Conservation (phyloP, 2,113 vertebrate species). For the Notarius lentiginosus region DNA sequence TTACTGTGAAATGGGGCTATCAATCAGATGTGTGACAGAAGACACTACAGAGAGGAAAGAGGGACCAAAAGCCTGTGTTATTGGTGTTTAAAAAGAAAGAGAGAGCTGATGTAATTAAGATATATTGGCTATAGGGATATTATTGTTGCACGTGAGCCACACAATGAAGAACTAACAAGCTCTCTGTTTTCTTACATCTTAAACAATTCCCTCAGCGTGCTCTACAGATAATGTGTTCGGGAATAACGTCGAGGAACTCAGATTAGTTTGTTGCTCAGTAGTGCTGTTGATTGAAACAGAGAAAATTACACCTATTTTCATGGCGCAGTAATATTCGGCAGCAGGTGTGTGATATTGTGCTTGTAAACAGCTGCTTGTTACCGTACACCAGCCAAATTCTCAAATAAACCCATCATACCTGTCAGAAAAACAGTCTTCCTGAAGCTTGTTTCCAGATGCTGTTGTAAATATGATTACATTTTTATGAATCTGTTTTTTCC, state of each 20-base stretch:
- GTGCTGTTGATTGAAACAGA: neutral
- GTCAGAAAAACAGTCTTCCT: neutral
- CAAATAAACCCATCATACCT: neutral
- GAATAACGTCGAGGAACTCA: neutral
- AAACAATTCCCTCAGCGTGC: slow-evolving; percentile 9
- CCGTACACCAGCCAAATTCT: neutral
- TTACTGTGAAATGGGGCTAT: slow-evolving; percentile 56
- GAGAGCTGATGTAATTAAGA: slow-evolving; percentile 59
- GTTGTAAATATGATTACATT: slow-evolving; percentile 13
- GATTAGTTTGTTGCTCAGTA: neutral
- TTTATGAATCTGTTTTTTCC: neutral
- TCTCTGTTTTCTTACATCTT: neutral
- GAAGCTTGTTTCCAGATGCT: neutral
- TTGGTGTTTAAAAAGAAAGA: slow-evolving; percentile 39
- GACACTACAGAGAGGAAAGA: slow-evolving; percentile 29
- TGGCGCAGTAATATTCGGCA: neutral
- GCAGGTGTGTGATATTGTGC: neutral
- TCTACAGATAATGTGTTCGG: neutral
- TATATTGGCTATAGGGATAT: slow-evolving; percentile 47
- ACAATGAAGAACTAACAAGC: slow-evolving; percentile 20
- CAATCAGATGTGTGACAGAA: slow-evolving; percentile 53
- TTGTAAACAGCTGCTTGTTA: neutral
- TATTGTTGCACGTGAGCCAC: slow-evolving; percentile 36
- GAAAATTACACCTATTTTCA: slow-evolving; percentile 3
- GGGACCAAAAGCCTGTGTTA: neutral